Conservation (phyloP, 2,113 vertebrate species). For the Bungarus multicinctus region DNA sequence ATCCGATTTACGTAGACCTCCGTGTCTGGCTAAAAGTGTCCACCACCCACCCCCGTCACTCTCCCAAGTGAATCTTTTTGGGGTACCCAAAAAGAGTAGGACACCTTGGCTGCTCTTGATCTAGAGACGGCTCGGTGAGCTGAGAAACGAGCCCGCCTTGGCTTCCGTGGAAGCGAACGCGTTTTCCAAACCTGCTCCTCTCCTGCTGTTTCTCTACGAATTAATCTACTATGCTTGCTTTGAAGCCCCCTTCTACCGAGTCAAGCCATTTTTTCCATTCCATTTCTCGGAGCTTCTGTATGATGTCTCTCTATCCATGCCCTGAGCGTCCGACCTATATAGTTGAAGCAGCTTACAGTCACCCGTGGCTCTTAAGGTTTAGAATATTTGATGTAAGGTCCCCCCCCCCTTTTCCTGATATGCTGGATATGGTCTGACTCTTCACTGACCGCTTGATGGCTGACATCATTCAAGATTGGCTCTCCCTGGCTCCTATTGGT, state of each 20-base stretch:
- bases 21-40: neutral
- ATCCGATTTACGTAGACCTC: neutral
- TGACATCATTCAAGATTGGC: neutral
- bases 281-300: neutral
- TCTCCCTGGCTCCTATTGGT: neutral
- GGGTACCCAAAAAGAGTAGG: neutral
- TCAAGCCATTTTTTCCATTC: neutral
- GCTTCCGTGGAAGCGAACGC: neutral
- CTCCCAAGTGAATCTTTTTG: neutral
- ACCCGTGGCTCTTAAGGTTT: neutral
- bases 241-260: neutral
- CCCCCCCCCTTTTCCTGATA: neutral
- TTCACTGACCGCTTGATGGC: neutral
- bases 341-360: neutral
- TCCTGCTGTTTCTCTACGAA: neutral
- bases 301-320: neutral
- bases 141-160: neutral
- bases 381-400: neutral
- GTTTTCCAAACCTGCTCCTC: neutral
- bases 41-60: neutral
- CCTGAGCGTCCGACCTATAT: neutral
- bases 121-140: neutral
- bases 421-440: neutral
- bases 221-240: neutral
- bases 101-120: neutral